Conservation (phyloP, 2,113 vertebrate species). For the Hyaena hyaena region DNA sequence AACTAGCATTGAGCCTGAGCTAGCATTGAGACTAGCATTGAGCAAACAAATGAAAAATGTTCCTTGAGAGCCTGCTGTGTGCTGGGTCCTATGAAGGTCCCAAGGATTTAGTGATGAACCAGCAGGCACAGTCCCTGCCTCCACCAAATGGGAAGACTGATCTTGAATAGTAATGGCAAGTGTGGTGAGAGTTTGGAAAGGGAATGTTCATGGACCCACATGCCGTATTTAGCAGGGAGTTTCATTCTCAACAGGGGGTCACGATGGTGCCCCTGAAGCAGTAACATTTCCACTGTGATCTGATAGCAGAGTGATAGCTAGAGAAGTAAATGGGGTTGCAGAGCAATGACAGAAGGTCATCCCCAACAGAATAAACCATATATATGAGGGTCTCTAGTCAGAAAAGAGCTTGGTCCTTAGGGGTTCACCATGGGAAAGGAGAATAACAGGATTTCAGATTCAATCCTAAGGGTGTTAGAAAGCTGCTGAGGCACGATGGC, state of each 20-base stretch:
- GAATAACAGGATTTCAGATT: not conserved
- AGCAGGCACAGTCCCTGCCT: not conserved
- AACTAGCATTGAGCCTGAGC: not conserved
- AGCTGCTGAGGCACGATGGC: not conserved
- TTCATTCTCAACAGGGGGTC: too few relatives aligned
- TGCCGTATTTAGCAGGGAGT: not conserved
- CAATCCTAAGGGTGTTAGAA: not conserved
- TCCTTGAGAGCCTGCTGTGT: not conserved
- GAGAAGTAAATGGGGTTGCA: not conserved
- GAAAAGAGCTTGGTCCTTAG: not conserved
- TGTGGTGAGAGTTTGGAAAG: not conserved
- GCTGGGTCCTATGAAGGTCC: not conserved
- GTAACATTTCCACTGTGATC: not conserved
- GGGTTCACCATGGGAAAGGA: not conserved
- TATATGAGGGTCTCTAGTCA: not conserved
- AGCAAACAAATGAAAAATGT: not conserved
- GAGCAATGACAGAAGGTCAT: not conserved
- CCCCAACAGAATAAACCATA: not conserved
- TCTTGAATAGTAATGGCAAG: not conserved
- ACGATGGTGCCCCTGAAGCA: not conserved
- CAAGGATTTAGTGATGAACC: not conserved
- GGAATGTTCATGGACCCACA: accelerated
- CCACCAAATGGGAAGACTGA: not conserved
- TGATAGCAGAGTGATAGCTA: not conserved
- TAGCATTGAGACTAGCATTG: not conserved